phyloP scores from a whole-genome alignment of 2,113 vertebrate genomes.

The Oncorhynchus mykiss region DNA sequence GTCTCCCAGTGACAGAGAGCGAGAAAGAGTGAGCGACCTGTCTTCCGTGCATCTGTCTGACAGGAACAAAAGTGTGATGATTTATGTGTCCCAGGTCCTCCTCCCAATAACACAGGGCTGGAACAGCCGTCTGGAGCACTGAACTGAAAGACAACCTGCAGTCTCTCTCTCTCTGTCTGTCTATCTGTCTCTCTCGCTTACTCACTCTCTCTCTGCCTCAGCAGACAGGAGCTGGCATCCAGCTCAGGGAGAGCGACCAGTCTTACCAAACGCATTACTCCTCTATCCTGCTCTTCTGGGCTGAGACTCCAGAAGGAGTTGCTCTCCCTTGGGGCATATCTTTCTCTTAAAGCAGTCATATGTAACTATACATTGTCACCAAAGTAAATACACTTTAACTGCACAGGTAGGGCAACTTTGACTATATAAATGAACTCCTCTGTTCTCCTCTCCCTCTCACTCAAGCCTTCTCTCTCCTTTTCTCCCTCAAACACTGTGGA shows the following conservation, averaged over 20 bases:
- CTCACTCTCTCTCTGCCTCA: background rate
- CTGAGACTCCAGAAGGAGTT: no score
- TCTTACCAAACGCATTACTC: no score
- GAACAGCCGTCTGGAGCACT: slow-evolving; percentile 9
- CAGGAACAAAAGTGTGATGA: slow-evolving; percentile 45
- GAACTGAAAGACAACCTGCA: slow-evolving; percentile 1
- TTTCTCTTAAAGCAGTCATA: no score
- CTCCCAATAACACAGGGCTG: slow-evolving; percentile 7
- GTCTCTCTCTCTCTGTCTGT: background rate
- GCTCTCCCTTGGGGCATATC: no score
- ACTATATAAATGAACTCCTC: no score
- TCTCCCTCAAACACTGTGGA: background rate
- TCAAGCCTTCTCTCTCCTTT: background rate
- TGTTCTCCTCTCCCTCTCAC: background rate
- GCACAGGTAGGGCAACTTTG: no score
- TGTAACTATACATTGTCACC: no score
- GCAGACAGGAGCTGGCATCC: no score
- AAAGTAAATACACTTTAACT: no score
- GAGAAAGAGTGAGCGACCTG: slow-evolving; percentile 34
- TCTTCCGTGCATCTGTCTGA: slow-evolving; percentile 46
- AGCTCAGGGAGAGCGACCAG: no score
- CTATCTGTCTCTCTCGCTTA: background rate
- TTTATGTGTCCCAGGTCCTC: slow-evolving; percentile 53
- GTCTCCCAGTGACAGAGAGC: background rate
- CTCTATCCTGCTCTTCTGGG: no score